Evolutionary conservation across 2,797 vertebrate species (phyloP).

Genomic region (Prionace glauca): DNA sequence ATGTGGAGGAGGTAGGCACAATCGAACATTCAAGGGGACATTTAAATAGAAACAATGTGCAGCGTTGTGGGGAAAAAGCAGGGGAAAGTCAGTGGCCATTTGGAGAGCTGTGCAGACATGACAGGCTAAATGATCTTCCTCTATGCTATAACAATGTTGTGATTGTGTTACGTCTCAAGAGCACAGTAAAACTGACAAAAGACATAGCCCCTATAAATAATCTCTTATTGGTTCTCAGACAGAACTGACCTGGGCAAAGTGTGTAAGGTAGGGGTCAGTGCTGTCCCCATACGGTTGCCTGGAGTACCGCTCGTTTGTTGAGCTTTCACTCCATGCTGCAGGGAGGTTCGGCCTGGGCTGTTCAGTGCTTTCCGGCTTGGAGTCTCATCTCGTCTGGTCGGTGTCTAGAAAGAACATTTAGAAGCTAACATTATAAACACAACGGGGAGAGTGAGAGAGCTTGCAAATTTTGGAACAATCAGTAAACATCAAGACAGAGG

Average conservation of each 20-base stretch:
- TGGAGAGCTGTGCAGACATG: too few relatives aligned
- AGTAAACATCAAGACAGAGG: neutral
- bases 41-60: too few relatives aligned
- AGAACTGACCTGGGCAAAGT: conserved; percentile 76
- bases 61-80: too few relatives aligned
- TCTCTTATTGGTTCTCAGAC: conserved; percentile 77
- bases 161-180: neutral
- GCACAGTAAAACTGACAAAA: neutral
- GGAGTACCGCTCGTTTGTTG: conserved; percentile 51
- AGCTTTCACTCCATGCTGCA: conserved; percentile 48
- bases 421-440: neutral
- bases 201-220: neutral
- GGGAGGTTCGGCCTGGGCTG: conserved; percentile 64
- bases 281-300: conserved; percentile 49
- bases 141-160: too few relatives aligned
- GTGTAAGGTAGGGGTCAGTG: conserved; percentile 52
- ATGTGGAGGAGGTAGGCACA: too few relatives aligned
- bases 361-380: conserved; percentile 74
- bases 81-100: too few relatives aligned
- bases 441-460: neutral
- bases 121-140: too few relatives aligned
- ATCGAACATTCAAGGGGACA: too few relatives aligned
- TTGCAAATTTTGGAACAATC: neutral
- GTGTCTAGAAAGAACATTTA: conserved; percentile 54
- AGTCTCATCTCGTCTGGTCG: conserved; percentile 75